Conservation (phyloP, 2,797 vertebrate genomes). For the Cirrhinus mrigala region DNA sequence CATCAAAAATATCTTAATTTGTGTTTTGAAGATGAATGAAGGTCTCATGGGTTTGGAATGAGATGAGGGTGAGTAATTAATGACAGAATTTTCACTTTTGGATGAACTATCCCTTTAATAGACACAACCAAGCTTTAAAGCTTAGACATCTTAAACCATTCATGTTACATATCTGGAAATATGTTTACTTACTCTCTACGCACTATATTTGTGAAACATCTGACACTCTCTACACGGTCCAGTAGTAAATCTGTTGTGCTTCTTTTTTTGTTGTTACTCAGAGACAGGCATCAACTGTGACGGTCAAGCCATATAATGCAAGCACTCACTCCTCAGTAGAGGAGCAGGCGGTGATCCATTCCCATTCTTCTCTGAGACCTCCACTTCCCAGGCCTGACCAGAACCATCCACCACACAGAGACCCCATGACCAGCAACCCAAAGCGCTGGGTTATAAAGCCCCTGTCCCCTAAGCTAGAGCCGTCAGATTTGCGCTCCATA, state of each 20-base stretch:
- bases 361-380: constrained; percentile 12
- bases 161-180: background rate
- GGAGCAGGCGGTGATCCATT: constrained; percentile 41
- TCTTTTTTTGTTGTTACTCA: constrained; percentile 53
- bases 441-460: constrained; percentile 77
- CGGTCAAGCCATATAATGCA: constrained; percentile 48
- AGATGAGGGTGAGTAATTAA: too few species aligned
- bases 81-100: too few species aligned
- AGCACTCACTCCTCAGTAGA: constrained; percentile 28
- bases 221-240: background rate
- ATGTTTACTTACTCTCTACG: background rate
- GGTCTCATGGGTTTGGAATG: too few species aligned
- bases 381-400: constrained; percentile 19
- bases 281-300: constrained; percentile 55
- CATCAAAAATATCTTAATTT: too few species aligned
- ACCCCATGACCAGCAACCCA: constrained; percentile 73
- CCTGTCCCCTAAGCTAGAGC: constrained; percentile 74
- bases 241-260: constrained; percentile 27
- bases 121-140: background rate
- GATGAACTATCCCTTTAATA: background rate
- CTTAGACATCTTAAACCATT: background rate
- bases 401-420: background rate
- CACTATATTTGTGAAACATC: background rate
- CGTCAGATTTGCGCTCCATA: constrained; percentile 72
- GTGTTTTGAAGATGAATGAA: too few species aligned